Evolutionary conservation across 2,797 vertebrate species (phyloP).

Genomic region (Amblyraja radiata): DNA sequence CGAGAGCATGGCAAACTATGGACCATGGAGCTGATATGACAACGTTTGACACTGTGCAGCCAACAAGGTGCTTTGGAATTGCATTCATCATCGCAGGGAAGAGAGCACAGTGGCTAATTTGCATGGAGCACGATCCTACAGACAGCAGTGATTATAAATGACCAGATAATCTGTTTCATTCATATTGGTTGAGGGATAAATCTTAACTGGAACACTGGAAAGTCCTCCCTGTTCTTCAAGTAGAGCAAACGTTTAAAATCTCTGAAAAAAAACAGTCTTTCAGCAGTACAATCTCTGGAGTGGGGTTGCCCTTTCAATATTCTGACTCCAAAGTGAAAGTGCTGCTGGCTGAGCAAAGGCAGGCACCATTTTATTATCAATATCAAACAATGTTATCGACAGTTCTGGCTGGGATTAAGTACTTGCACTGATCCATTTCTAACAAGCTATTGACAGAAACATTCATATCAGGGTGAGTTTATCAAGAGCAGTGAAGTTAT

Average conservation of each 20-base stretch:
- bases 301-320: neutral
- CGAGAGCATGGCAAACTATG: no score
- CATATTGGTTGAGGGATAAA: neutral
- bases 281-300: neutral
- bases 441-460: neutral
- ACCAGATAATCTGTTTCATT: neutral
- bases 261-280: neutral
- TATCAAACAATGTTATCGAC: neutral
- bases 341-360: neutral
- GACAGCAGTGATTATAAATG: neutral
- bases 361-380: neutral
- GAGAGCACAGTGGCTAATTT: neutral
- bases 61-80: neutral
- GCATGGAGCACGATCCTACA: neutral
- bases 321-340: neutral
- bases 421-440: neutral
- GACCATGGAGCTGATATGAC: no score
- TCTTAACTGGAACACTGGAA: neutral
- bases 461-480: neutral
- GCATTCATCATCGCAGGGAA: neutral
- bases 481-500: no score
- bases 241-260: neutral
- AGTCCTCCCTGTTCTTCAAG: neutral
- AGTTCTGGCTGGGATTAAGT: neutral
- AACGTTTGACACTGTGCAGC: neutral